Base-by-base conservation (phyloP, 1,140 invertebrate species). In the Procambarus virginalis region DNA sequence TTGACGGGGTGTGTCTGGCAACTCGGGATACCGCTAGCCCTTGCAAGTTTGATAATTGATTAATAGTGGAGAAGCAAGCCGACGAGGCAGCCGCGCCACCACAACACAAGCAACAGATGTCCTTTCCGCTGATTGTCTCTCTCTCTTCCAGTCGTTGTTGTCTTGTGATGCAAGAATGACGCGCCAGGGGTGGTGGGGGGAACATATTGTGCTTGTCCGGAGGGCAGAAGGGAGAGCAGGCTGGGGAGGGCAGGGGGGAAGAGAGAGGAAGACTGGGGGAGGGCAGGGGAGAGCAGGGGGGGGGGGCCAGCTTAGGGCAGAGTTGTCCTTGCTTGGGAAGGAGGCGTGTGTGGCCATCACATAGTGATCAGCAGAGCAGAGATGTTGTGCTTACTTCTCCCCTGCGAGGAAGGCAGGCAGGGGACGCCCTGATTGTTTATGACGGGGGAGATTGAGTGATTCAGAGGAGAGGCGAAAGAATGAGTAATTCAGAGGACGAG, bases 21-120 rank as follows among this genome's bases (percentile, higher is more conserved):
- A 20, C 10, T 10, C 10, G 64, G 46, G 51, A 55, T 58, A 80
- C 17, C 49, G 78, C 68, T 76, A 70, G 20, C 17, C 68, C 48
- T 3, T 6, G 83, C 83, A 84, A 76, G 68, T 76, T 84, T 84
- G 48, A 76, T 84, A 84, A 84, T 84, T 84, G 83, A 84, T 84
- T 84, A 76, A 84, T 76, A 84, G 83, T 48, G 12, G 4, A 17
- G 4, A 0, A 55, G 8, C 8, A 12, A 8, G 4, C 60, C 12
- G 60, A 17, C 60, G 17, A 64, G 17, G 2, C 12, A 2, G 20
- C 12, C 60, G 17, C 34, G 14, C 60, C 60, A 17, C 60, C 70
- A 22, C 49, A 55, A 34, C 68, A 49, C 49, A 45, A 58, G 46
- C 68, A 84, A 70, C 83, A 84, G 83, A 84, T 84, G 83, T 49